Percentiles rank a stretch among this genome's conserved stretches.
Conservation (phyloP, 1,140 invertebrate species). For the Lineus longissimus region DNA sequence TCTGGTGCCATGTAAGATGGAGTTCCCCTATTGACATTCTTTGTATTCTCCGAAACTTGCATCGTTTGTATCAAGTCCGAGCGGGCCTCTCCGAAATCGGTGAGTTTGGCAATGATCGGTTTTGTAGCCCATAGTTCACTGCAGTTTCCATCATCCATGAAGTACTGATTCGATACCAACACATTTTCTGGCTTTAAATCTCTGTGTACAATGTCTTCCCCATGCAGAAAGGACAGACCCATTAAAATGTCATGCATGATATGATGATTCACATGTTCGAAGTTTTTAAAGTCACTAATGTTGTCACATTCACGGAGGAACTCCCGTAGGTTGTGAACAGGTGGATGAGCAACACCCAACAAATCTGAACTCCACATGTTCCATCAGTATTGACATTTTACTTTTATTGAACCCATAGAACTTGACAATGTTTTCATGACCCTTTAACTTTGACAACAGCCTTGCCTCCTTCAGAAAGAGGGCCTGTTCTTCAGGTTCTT, state of each 20-base stretch:
- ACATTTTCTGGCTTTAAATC: background rate
- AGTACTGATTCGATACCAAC: background rate
- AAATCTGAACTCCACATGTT: no score
- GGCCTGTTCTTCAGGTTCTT: no score
- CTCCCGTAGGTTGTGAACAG: no score
- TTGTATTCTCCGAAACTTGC: background rate
- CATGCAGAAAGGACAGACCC: background rate
- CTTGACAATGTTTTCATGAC: no score
- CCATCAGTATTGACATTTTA: no score
- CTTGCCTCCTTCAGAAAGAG: no score
- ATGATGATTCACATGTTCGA: background rate
- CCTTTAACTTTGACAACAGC: no score
- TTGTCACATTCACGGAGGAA: background rate
- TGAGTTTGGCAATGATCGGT: background rate
- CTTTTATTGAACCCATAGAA: no score
- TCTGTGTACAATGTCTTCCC: background rate
- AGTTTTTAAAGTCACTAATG: slow-evolving; percentile 2
- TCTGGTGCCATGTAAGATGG: background rate
- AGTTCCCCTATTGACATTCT: background rate
- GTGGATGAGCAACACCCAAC: no score
- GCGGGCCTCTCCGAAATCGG: background rate
- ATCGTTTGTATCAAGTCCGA: background rate
- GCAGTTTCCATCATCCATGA: background rate
- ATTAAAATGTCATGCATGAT: background rate
- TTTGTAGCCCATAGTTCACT: background rate